Conservation (phyloP, 2,888 invertebrate genomes). For the Hipparchia semele region DNA sequence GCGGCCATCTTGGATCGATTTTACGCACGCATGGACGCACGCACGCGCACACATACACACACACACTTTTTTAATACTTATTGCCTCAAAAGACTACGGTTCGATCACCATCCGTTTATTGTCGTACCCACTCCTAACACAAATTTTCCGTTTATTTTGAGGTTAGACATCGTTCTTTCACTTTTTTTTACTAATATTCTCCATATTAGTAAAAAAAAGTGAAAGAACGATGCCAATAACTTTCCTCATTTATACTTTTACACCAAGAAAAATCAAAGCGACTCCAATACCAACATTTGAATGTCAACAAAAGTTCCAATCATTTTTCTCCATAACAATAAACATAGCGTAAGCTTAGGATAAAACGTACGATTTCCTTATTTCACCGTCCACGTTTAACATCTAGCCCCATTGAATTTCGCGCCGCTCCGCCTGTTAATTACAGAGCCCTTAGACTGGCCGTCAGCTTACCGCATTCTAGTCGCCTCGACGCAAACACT, state of each 20-base stretch:
- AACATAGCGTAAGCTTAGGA: background rate
- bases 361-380: constrained; percentile 2
- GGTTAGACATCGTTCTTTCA: too few species aligned
- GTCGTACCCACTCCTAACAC: too few species aligned
- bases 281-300: background rate
- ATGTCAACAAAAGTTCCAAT: background rate
- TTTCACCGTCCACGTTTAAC: constrained; percentile 6
- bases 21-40: too few species aligned
- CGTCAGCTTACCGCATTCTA: constrained; percentile 23
- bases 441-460: constrained; percentile 17
- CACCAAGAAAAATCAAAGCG: background rate
- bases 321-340: background rate
- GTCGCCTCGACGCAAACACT: constrained; percentile 21
- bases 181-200: too few species aligned
- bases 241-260: background rate
- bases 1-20: too few species aligned
- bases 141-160: too few species aligned
- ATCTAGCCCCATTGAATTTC: constrained; percentile 9
- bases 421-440: constrained; percentile 10
- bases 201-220: too few species aligned
- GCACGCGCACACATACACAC: too few species aligned
- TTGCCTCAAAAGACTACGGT: too few species aligned
- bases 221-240: too few species aligned
- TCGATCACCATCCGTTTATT: too few species aligned
- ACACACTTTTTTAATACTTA: too few species aligned